phyloP scores from a whole-genome alignment of 2,797 vertebrate species.

The Poeciliopsis presidionis region DNA sequence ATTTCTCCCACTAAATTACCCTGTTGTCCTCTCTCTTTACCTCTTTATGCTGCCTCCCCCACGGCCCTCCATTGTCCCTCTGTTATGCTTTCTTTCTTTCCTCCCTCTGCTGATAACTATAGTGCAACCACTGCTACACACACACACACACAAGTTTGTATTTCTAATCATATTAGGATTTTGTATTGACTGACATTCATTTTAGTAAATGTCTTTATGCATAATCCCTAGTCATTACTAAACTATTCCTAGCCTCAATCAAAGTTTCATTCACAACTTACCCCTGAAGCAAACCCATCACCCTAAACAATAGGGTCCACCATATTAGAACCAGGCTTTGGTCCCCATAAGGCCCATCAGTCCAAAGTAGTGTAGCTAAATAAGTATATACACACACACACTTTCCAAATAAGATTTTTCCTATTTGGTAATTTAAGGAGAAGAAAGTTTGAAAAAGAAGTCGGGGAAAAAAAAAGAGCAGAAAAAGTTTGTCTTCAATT shows the following conservation, averaged over 20 bases:
- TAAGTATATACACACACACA: neutral
- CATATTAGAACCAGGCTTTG: too few relatives aligned
- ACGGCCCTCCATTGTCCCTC: conserved; percentile 48
- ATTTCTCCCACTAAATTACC: conserved; percentile 42
- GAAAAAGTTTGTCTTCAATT: neutral
- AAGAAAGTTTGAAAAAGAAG: neutral
- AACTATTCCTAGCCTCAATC: too few relatives aligned
- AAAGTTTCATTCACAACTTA: too few relatives aligned
- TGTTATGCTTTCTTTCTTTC: conserved; percentile 55
- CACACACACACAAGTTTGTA: neutral
- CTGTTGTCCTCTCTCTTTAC: conserved; percentile 40
- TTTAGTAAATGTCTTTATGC: too few relatives aligned
- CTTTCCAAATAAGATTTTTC: neutral
- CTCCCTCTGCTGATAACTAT: neutral
- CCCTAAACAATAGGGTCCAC: too few relatives aligned
- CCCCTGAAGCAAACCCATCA: too few relatives aligned
- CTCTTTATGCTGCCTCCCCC: conserved; percentile 36
- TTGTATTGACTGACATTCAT: too few relatives aligned
- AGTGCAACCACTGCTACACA: neutral
- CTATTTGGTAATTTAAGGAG: neutral
- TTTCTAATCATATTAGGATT: too few relatives aligned
- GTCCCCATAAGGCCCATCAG: too few relatives aligned
- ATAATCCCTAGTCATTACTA: too few relatives aligned
- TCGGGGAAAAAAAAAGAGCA: neutral
- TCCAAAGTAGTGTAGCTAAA: neutral